These are phyloP conservation scores for Acronicta aceris DNA, from an alignment of 2,888 invertebrate genomes.

Conservation along the genomic window DNA sequence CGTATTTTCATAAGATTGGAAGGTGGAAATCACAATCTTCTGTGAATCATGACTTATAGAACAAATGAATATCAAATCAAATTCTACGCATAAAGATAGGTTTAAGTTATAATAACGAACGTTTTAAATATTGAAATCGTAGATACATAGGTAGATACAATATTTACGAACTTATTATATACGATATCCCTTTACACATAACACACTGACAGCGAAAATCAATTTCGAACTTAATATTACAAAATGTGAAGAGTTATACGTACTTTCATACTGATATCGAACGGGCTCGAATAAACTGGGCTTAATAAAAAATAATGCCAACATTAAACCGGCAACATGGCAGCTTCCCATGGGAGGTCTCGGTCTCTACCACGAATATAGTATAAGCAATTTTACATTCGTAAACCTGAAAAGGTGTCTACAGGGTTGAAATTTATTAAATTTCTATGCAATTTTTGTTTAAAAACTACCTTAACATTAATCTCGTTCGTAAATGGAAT, in stretches of 20 bases:
- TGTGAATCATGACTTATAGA: neutral
- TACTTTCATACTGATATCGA: slow-evolving; percentile 60
- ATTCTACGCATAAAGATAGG: too few relatives aligned
- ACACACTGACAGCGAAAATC: slow-evolving; percentile 31
- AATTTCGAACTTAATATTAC: slow-evolving; percentile 50
- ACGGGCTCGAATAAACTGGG: slow-evolving; percentile 63
- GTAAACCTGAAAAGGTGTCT: slow-evolving; percentile 44
- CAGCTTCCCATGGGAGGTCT: slow-evolving; percentile 63
- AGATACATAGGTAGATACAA: too few relatives aligned
- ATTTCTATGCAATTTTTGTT: slow-evolving; percentile 49
- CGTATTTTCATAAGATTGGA: slow-evolving; percentile 6
- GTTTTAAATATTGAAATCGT: too few relatives aligned
- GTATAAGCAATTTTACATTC: slow-evolving; percentile 65
- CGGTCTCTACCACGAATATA: slow-evolving; percentile 59
- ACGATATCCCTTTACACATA: neutral
- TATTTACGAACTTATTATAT: too few relatives aligned
- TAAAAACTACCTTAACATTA: slow-evolving; percentile 39
- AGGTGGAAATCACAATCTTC: neutral
- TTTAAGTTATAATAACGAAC: too few relatives aligned
- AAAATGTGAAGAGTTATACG: slow-evolving; percentile 52
- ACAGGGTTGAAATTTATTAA: slow-evolving; percentile 49
- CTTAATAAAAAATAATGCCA: slow-evolving; percentile 76
- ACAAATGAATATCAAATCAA: neutral
- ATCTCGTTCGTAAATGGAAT: slow-evolving; percentile 44
- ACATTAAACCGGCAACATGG: slow-evolving; percentile 71